Base-by-base conservation (phyloP, 2,888 invertebrate species). In the Luperina nickerlii region DNA sequence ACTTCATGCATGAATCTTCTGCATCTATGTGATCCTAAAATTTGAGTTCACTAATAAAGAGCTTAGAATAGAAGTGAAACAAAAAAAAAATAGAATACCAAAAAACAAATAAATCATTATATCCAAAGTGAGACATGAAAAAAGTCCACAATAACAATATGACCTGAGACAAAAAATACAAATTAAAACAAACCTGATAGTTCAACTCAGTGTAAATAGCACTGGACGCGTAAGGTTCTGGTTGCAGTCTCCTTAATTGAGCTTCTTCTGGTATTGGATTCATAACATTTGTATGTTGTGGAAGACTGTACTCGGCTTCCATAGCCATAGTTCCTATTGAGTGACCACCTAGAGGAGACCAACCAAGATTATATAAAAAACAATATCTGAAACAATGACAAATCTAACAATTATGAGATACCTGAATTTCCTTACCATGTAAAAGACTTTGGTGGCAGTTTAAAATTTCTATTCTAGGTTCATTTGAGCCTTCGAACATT, bases 181-280 rank as follows among this genome's bases (percentile, higher is more conserved):
- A 68, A 54, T 9, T 9, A 63, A 38, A 74, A 88, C 90, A 74
- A 83, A 96, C 96, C 93, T 95, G 96, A 90, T 96, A 97, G 87
- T 96, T 96, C 60, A 97, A 86, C 91, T 97, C 96, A n/a, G 96
- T 96, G 82, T 97, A 97, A 90, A 97, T 97, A 76, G 98, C 98
- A 78, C 98, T 98, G 0, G 98, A 98, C 8, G 98, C 98, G 88
- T 98, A 98, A 3, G 98, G 98, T 81, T 98, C 98, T 1, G 98
- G 97, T 5, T 98, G 95, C 15, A 92, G 90, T 83, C 95, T 93
- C 83, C 94, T 90, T 11, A 82, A 38, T 85, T 93, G 94, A 82
- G 94, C 93, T 87, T 96, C 96, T 86, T 95, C 95, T 48, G 93
- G 92, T 87, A 95, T 94, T 63, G 94, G 93, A 84, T 93, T 95